Evolutionary conservation across 2,888 invertebrate species (phyloP).

Genomic region (Stenolophus ochropezus): DNA sequence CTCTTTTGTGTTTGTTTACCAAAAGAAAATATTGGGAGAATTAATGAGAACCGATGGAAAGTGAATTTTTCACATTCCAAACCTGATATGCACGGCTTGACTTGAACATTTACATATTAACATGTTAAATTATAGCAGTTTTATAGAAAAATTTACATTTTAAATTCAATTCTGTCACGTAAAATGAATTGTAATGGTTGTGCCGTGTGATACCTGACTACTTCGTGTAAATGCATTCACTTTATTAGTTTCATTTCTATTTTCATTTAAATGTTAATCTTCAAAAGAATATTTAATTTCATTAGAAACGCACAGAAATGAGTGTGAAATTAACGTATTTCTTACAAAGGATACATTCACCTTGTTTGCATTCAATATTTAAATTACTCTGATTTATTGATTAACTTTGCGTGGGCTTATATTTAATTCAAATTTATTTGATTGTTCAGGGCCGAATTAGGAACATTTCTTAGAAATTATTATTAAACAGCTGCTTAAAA

Average conservation of each 20-base stretch:
- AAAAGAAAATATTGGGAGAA: neutral
- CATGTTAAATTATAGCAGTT: slow-evolving; percentile 15
- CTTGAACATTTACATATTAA: slow-evolving; percentile 37
- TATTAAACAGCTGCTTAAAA: neutral
- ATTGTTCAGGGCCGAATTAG: neutral
- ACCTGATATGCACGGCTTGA: neutral
- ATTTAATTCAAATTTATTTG: slow-evolving; percentile 18
- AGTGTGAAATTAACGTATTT: neutral
- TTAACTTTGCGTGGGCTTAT: neutral
- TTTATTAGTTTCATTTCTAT: neutral
- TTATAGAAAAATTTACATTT: slow-evolving; percentile 45
- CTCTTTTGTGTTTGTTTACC: slow-evolving; percentile 11
- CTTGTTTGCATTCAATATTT: neutral
- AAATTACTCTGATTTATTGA: slow-evolving; percentile 4
- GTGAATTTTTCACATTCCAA: slow-evolving; percentile 34
- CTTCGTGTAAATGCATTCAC: neutral
- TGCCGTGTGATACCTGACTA: neutral
- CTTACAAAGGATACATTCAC: neutral
- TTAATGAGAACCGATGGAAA: slow-evolving; percentile 22
- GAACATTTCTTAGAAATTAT: neutral
- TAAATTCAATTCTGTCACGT: slow-evolving; percentile 36
- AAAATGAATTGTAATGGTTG: slow-evolving; percentile 30
- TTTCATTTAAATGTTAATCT: slow-evolving; percentile 13
- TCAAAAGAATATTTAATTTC: slow-evolving; percentile 20
- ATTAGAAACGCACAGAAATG: neutral